Conservation (phyloP, 30 jellyfish, hydroid and myxozoan genomes). For the Turritopsis rubra region DNA sequence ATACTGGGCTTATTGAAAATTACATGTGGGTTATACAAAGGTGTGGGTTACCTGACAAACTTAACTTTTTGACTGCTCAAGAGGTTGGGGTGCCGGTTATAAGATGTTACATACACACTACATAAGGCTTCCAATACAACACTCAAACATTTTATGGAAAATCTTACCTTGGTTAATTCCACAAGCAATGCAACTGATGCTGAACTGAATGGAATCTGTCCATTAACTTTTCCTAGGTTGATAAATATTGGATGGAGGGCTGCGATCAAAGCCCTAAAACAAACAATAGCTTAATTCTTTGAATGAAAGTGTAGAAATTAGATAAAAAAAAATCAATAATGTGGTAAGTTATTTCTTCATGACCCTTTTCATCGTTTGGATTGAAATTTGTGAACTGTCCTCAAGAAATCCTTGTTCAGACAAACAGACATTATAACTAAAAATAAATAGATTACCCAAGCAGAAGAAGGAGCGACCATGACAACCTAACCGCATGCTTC, state of each 20-base stretch:
- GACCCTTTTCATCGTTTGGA: background rate
- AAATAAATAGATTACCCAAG: background rate
- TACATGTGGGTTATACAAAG: too few species aligned
- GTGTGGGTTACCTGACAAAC: too few species aligned
- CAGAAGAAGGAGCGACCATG: background rate
- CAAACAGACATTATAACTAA: too few species aligned
- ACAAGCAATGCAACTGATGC: slow-evolving; percentile 27
- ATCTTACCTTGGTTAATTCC: slow-evolving; percentile 1
- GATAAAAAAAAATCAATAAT: background rate
- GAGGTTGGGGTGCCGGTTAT: too few species aligned
- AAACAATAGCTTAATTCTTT: background rate
- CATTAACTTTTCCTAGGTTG: slow-evolving; percentile 25
- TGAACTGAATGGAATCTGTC: slow-evolving; percentile 20
- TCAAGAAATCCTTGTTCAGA: too few species aligned
- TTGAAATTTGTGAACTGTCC: too few species aligned
- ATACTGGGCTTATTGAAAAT: too few species aligned
- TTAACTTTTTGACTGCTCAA: too few species aligned
- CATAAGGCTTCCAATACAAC: too few species aligned
- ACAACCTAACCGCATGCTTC: background rate
- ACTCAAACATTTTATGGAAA: too few species aligned
- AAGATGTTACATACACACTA: too few species aligned
- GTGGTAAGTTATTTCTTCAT: background rate
- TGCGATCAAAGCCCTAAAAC: slow-evolving; percentile 12
- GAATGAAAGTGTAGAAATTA: background rate
- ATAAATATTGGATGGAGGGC: slow-evolving; percentile 25